phyloP scores from a whole-genome alignment of 2,888 invertebrate genomes.

The Agonopterix arenella region DNA sequence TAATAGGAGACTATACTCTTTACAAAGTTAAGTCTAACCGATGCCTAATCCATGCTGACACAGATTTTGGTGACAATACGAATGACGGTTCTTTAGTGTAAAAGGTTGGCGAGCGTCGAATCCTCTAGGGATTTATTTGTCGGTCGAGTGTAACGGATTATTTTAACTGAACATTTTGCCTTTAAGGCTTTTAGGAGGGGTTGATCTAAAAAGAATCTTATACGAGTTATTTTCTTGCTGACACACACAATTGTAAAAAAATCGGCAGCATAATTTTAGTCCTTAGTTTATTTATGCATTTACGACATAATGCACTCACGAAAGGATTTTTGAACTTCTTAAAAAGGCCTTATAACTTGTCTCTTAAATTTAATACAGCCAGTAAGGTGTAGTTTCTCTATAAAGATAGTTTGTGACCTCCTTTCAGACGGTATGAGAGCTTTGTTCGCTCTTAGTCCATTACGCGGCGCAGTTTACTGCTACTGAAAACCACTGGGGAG shows the following conservation, averaged over 20 bases:
- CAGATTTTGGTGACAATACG: conserved; percentile 28
- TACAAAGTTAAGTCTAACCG: not conserved
- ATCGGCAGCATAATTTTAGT: too few relatives aligned
- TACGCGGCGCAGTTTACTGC: conserved; percentile 34
- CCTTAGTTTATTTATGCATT: too few relatives aligned
- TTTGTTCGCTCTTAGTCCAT: conserved; percentile 22
- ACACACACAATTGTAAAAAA: too few relatives aligned
- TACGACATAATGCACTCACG: too few relatives aligned
- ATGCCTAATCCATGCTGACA: conserved; percentile 16
- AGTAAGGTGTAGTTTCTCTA: conserved; percentile 1
- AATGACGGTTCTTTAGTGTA: conserved; percentile 27
- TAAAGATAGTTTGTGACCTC: conserved; percentile 7
- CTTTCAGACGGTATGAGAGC: conserved; percentile 8
- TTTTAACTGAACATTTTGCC: conserved; percentile 20
- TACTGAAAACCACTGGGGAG: conserved; percentile 29
- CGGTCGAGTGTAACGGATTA: conserved; percentile 35
- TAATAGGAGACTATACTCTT: conserved; percentile 12
- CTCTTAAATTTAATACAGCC: too few relatives aligned
- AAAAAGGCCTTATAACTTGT: too few relatives aligned
- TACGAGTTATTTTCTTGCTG: not conserved
- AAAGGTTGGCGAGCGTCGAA: conserved; percentile 27
- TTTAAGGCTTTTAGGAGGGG: not conserved
- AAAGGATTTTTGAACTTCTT: not conserved
- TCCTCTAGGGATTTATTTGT: conserved; percentile 25
- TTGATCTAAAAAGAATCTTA: not conserved